phyloP scores from a whole-genome alignment of 2,797 vertebrate genomes.

The Dallia pectoralis region DNA sequence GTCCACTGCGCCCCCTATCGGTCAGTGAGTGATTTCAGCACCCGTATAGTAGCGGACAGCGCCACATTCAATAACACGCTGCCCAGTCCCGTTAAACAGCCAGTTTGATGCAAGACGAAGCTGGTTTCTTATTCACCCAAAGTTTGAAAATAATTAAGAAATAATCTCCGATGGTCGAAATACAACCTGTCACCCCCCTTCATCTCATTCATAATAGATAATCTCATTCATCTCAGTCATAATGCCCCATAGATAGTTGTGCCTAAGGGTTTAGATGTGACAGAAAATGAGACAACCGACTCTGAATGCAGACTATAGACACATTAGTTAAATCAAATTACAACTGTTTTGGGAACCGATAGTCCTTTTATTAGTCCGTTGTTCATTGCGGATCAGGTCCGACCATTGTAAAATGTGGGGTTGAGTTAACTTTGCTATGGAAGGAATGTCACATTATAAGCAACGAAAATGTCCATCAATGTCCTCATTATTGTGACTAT shows the following conservation, averaged over 20 bases:
- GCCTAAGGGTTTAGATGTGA: not conserved
- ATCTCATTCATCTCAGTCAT: not conserved
- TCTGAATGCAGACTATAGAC: not conserved
- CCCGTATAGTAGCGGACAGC: conserved; percentile 41
- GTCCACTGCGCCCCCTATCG: conserved; percentile 6
- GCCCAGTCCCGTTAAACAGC: not conserved
- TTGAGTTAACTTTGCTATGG: no score
- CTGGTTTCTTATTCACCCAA: not conserved
- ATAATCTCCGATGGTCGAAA: not conserved
- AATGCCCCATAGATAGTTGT: not conserved
- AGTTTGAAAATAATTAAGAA: not conserved
- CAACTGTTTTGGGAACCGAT: not conserved
- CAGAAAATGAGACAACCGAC: not conserved
- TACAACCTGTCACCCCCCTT: not conserved
- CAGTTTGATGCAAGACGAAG: not conserved
- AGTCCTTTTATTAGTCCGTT: no score
- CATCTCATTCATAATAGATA: not conserved
- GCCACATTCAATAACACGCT: conserved; percentile 28
- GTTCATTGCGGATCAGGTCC: no score
- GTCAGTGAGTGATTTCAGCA: conserved; percentile 44
- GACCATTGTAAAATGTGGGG: no score
- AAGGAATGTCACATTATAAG: not conserved
- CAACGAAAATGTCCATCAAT: not conserved
- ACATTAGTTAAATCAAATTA: not conserved
- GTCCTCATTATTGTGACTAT: not conserved